A percentile compares a stretch with the other conserved stretches of the same genome.
phyloP scores from a whole-genome alignment of 2,113 vertebrate species.

The Andinoacara biseriatus region DNA sequence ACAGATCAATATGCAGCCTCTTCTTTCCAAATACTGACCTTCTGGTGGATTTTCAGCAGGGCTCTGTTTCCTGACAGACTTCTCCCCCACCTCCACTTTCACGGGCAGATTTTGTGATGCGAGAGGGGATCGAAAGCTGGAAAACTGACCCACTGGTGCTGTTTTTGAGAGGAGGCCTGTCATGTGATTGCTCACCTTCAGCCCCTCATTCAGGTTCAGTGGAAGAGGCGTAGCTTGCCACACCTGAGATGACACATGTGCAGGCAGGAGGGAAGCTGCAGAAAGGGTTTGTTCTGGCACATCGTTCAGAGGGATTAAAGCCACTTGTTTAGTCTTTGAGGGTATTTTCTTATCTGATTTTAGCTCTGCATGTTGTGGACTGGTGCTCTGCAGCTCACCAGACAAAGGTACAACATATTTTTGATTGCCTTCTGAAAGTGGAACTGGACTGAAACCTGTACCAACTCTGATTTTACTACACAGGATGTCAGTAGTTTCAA shows the following conservation, averaged over 20 bases:
- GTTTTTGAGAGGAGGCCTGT: constrained; percentile 1
- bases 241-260: background rate
- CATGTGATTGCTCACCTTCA: background rate
- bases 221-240: background rate
- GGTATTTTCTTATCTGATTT: background rate
- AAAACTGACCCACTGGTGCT: background rate
- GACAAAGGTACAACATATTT: background rate
- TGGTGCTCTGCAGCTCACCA: background rate
- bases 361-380: background rate
- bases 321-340: background rate
- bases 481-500: background rate
- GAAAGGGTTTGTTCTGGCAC: background rate
- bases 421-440: background rate
- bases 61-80: background rate
- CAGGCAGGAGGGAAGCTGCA: background rate
- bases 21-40: constrained; percentile 37
- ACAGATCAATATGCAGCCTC: background rate
- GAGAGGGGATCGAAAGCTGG: background rate
- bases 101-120: background rate
- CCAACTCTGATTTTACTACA: background rate
- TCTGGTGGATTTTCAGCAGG: background rate
- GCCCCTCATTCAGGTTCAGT: background rate
- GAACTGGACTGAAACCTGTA: background rate
- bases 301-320: background rate
- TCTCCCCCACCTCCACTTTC: background rate